phyloP scores from a whole-genome alignment of 1,140 invertebrate species.

The Episyrphus balteatus region DNA sequence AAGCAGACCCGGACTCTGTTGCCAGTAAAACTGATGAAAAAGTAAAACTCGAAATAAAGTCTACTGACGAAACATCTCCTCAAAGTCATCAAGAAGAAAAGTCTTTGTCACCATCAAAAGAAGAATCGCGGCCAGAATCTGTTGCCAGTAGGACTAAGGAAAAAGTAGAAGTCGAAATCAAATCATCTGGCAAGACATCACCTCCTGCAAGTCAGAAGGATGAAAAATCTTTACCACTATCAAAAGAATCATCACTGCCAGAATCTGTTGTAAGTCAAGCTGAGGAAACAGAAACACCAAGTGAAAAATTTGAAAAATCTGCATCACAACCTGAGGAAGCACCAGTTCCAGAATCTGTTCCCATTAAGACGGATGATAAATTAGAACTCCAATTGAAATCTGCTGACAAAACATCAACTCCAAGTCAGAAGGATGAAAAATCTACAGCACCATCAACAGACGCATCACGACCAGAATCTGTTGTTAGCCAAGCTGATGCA shows the following conservation, averaged over 20 bases:
- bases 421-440: background rate
- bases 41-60: background rate
- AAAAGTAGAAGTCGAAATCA: background rate
- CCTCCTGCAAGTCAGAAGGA: slow-evolving; percentile 3
- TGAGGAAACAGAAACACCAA: slow-evolving; percentile 1
- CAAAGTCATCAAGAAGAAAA: slow-evolving; percentile 6
- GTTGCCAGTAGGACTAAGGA: no score
- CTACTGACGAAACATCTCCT: background rate
- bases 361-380: no score
- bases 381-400: no score
- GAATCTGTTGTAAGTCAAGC: slow-evolving; percentile 4
- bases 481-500: slow-evolving; percentile 8
- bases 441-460: background rate
- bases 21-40: slow-evolving; percentile 5
- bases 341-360: slow-evolving; percentile 10
- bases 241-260: slow-evolving; percentile 12
- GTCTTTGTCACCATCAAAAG: slow-evolving; percentile 1
- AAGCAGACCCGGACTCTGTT: slow-evolving; percentile 10
- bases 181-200: background rate
- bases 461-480: slow-evolving; percentile 13
- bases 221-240: slow-evolving; percentile 7
- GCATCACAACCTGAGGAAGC: slow-evolving; percentile 8
- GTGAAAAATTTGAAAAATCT: slow-evolving; percentile 2
- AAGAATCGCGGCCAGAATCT: slow-evolving; percentile 12
- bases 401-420: background rate